Conservation (phyloP, 23 tunicate species). For the Halocynthia roretzi region DNA sequence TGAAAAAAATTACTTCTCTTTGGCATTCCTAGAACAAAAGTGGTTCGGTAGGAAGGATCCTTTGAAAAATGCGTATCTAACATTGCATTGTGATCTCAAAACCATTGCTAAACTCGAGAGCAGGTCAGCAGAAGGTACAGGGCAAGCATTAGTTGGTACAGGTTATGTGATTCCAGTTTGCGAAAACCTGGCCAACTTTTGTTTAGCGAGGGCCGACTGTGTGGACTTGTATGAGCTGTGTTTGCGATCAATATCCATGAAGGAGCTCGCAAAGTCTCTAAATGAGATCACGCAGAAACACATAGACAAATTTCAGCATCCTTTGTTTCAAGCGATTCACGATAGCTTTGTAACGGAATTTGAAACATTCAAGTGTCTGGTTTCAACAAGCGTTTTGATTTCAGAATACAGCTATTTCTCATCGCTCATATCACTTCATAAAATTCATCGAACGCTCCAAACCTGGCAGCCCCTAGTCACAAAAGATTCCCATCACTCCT, state of each 20-base stretch:
- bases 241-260: not conserved
- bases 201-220: constrained; percentile 46
- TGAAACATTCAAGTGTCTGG: constrained; percentile 30
- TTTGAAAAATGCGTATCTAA: constrained; percentile 48
- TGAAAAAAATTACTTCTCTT: constrained; percentile 52
- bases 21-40: constrained; percentile 65
- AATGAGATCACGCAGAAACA: constrained; percentile 5
- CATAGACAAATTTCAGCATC: not conserved
- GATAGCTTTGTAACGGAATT: constrained; percentile 30
- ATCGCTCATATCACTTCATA: constrained; percentile 41
- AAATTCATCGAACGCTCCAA: constrained; percentile 34
- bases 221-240: constrained; percentile 32
- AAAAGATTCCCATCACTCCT: constrained; percentile 51
- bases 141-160: not conserved
- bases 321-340: not conserved
- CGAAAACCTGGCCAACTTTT: constrained; percentile 38
- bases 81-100: constrained; percentile 27
- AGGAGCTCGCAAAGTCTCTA: not conserved
- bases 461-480: constrained; percentile 63
- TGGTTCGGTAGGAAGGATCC: constrained; percentile 76
- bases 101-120: constrained; percentile 25
- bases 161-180: constrained; percentile 11
- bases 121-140: not conserved
- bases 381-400: constrained; percentile 29
- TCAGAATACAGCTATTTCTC: constrained; percentile 41